Base-by-base conservation (phyloP, 2,113 vertebrate genomes). In the Benitochromis conjunctus region DNA sequence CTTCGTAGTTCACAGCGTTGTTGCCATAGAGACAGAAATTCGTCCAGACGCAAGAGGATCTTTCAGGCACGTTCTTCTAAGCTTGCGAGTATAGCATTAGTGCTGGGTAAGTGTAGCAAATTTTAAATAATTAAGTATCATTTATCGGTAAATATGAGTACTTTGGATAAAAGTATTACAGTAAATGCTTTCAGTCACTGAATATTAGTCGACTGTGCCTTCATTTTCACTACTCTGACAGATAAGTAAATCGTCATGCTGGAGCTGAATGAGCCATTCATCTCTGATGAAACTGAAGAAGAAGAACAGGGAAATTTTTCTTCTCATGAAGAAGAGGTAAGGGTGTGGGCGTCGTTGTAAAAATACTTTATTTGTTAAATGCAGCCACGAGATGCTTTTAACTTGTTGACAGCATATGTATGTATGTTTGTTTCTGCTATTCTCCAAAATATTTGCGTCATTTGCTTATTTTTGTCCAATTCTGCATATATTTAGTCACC, bases 241-340 rank as follows among this genome's bases (percentile, higher is more conserved):
- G 93, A 95, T 81, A 93, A 95, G 89, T 88, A 95, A 85, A 12
- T 38, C 11, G 85, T 97, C 88, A 91, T 95, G 86, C 92, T 81
- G 56, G 96, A 97, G 91, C 58, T 97, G 84, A 90, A 90, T 53
- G 93, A 94, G 87, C 85, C 96, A 53, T 93, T 88, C 16, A 34
- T 94, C 1, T 90, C 83, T 79, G 96, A 97, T 24, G 89, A 85
- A 62, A 92, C 88, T 7, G 80, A 88, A 34, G 92, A 95, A 16
- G 94, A 96, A 19, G 94, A 96, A 0, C 93, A 92, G 51, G 48
- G 71, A 38, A 88, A 79, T 1, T 26, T 46, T 46, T 13, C 19
- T 64, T 94, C 88, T 80, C 86, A 89, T 7, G 90, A 86, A 24
- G 94, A 87, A 9, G n/a, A 43, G 81, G 93, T 93, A 24, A 77